These are phyloP conservation scores for Ooceraea biroi DNA, from an alignment of 1,140 invertebrate genomes.

Conservation along the genomic window DNA sequence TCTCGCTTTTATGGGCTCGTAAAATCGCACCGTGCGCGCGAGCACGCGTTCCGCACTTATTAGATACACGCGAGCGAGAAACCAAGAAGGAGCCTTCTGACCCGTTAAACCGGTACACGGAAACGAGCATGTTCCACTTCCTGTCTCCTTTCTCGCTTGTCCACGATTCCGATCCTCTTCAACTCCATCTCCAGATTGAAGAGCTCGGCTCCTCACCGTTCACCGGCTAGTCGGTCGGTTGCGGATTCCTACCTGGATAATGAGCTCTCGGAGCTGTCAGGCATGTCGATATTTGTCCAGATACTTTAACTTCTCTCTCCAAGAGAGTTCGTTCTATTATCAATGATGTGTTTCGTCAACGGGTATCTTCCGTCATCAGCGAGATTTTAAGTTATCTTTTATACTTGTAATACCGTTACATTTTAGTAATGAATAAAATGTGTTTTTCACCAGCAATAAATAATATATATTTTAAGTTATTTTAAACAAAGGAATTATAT, in stretches of 20 bases:
- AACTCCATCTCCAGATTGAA: conserved; percentile 23
- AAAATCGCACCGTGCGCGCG: conserved; percentile 35
- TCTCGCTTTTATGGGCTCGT: conserved; percentile 52
- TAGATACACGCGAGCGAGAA: conserved; percentile 54
- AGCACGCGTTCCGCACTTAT: conserved; percentile 34
- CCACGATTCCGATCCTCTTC: conserved; percentile 13
- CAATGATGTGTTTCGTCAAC: not conserved
- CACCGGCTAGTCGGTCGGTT: conserved; percentile 12
- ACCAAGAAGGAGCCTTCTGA: conserved; percentile 34
- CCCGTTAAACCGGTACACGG: conserved; percentile 60
- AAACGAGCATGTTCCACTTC: conserved; percentile 56
- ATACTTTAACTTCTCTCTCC: conserved; percentile 8
- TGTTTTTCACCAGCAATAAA: too few species aligned
- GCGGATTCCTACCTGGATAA: conserved; percentile 41
- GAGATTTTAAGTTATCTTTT: too few species aligned
- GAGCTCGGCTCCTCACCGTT: conserved; percentile 3
- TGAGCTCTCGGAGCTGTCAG: not conserved
- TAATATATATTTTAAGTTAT: too few species aligned
- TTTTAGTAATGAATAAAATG: too few species aligned
- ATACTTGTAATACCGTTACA: too few species aligned
- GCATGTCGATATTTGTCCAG: conserved; percentile 18
- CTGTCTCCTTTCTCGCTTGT: conserved; percentile 39
- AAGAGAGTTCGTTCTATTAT: not conserved
- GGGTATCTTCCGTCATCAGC: too few species aligned
- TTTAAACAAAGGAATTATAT: too few species aligned